Base-by-base conservation (phyloP, 2,113 vertebrate species). In the Lathamus discolor region DNA sequence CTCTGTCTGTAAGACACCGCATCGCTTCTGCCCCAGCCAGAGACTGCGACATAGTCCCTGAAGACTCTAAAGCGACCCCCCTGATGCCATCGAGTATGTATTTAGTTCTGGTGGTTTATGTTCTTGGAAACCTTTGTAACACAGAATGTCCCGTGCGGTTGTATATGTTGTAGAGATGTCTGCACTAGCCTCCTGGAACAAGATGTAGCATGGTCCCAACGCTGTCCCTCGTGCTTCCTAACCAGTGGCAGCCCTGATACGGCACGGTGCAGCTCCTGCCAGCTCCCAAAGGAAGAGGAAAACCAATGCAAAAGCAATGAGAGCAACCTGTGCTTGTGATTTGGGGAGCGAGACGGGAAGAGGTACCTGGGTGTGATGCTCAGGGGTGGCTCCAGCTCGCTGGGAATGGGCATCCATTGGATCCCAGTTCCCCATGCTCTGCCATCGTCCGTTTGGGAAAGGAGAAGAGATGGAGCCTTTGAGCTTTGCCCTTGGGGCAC, bases 1-100 rank as follows among this genome's bases (percentile, higher is more conserved):
- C 97, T 98, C 98, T 98, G 99, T 99, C 98, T 99, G 98, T 99
- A 99, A 99, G 98, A 99, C 98, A 89, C 98, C 94, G 96, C 98
- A 82, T 97, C 94, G 97, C 98, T 92, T 82, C 92, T 88, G 88
- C 94, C 96, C 93, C 94, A 88, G 91, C 91, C 98, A 88, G 97
- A 97, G 98, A 98, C 98, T 98, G 97, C 97, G 51, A 90, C 97
- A 98, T 98, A 99, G 99, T 99, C 99, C 98, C 98, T 97, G 73
- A 98, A 99, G 99, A 99, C 99, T 98, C 98, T 98, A 98, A 98
- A 98, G 83, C 17, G 31, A 90, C 97, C 94, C 79, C 88, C 88
- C 75, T 22, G 11, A 98, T 29, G 93, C 98, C 97, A 97, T 97
- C 98, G 94, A 98, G 97, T 98, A 98, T 98, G 98, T 98, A 98